phyloP scores from a whole-genome alignment of 2,888 invertebrate species.

The Dexiosoma caninum region DNA sequence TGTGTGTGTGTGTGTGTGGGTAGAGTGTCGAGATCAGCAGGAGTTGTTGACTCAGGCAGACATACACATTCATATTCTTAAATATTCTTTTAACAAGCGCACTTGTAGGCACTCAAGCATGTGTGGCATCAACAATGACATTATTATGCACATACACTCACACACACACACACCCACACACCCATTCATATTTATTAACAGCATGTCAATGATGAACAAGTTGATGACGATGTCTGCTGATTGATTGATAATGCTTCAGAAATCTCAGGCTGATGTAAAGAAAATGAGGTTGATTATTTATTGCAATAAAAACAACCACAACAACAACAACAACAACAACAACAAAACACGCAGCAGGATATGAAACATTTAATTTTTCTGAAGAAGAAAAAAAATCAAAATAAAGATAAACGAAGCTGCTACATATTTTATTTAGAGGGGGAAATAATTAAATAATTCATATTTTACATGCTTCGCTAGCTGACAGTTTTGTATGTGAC shows the following conservation, averaged over 20 bases:
- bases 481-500: too few species aligned
- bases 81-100: conserved; percentile 42
- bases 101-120: conserved; percentile 8
- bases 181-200: too few species aligned
- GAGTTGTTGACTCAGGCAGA: background rate
- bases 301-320: background rate
- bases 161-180: too few species aligned
- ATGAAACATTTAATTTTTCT: too few species aligned
- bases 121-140: conserved; percentile 22
- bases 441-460: too few species aligned
- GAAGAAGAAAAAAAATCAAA: background rate
- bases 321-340: too few species aligned
- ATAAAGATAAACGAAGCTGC: background rate
- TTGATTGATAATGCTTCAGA: conserved; percentile 60
- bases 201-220: conserved; percentile 42
- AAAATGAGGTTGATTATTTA: conserved; percentile 16
- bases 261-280: conserved; percentile 37
- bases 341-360: background rate
- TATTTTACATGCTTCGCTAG: too few species aligned
- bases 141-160: conserved; percentile 41
- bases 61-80: conserved; percentile 18
- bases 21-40: background rate
- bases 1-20: background rate
- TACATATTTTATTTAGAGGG: too few species aligned
- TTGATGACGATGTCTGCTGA: conserved; percentile 43